A percentile compares a stretch with the other conserved stretches of the same genome.
Evolutionary conservation across 2,113 vertebrate species (phyloP).

Genomic region (Mesoclemmys tuberculata): DNA sequence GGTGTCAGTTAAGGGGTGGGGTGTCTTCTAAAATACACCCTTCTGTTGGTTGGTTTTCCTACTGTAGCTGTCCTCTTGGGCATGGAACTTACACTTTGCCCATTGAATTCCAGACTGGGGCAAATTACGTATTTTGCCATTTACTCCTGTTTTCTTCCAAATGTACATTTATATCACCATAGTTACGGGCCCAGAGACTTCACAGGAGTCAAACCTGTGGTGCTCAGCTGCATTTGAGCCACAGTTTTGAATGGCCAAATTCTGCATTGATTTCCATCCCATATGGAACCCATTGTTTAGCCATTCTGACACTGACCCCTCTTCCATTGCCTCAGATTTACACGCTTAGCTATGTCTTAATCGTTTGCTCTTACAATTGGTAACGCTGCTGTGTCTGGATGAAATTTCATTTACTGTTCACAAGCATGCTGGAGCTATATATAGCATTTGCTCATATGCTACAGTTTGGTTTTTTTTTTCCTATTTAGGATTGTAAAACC

Average conservation of each 20-base stretch:
- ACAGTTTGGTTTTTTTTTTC: background rate
- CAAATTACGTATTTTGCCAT: background rate
- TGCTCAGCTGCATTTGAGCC: background rate
- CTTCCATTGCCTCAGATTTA: conserved; percentile 23
- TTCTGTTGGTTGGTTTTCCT: background rate
- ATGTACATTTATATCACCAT: background rate
- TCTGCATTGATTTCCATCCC: conserved; percentile 12
- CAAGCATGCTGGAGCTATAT: background rate
- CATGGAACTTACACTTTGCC: background rate
- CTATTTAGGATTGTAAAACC: background rate
- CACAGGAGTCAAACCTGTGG: background rate
- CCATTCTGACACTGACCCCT: background rate
- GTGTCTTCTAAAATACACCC: background rate
- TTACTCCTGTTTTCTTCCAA: background rate
- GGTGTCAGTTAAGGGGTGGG: background rate
- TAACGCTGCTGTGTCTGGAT: background rate
- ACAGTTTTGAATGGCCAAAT: conserved; percentile 14
- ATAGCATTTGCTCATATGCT: background rate
- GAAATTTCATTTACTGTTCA: background rate
- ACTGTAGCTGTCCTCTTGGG: background rate
- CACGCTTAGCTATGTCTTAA: background rate
- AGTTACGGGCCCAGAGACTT: background rate
- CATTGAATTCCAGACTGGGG: background rate
- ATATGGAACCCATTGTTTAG: background rate
- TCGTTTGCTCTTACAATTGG: background rate